phyloP scores from a whole-genome alignment of 37 sponge, comb jelly and placozoan species.

The Spongia lamella region DNA sequence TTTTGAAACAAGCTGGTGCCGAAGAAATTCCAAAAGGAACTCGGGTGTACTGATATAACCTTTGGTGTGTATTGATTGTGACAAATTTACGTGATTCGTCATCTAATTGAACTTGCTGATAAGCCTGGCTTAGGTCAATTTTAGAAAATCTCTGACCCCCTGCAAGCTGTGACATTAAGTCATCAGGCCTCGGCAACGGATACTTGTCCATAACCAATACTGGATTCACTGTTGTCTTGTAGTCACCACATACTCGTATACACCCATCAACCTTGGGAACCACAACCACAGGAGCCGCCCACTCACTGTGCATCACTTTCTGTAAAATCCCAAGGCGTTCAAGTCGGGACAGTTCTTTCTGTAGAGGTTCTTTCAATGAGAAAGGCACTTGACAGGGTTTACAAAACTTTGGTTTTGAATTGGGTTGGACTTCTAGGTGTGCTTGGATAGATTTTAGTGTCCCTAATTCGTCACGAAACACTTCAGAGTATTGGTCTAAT shows the following conservation, averaged over 20 bases:
- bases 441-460: constrained; percentile 9
- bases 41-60: too few species aligned
- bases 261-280: constrained; percentile 38
- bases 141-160: constrained; percentile 34
- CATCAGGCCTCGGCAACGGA: constrained; percentile 28
- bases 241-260: constrained; percentile 35
- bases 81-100: constrained; percentile 14
- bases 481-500: constrained; percentile 7
- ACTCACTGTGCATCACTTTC: constrained; percentile 21
- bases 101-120: constrained; percentile 22
- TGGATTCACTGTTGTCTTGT: constrained; percentile 32
- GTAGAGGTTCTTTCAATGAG: constrained; percentile 11
- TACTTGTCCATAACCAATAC: constrained; percentile 15
- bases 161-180: constrained; percentile 21
- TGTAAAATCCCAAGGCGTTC: constrained; percentile 30
- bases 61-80: too few species aligned
- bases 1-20: too few species aligned
- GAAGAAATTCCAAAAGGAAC: too few species aligned
- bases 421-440: not conserved
- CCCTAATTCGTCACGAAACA: constrained; percentile 40
- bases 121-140: too few species aligned
- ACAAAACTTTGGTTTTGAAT: constrained; percentile 5
- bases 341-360: constrained; percentile 19
- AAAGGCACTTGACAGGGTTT: constrained; percentile 15
- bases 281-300: constrained; percentile 44